Evolutionary conservation across 1,140 invertebrate species (phyloP), one percentile per base, ranked within the genome.

Genomic region (Gryllus bimaculatus): DNA sequence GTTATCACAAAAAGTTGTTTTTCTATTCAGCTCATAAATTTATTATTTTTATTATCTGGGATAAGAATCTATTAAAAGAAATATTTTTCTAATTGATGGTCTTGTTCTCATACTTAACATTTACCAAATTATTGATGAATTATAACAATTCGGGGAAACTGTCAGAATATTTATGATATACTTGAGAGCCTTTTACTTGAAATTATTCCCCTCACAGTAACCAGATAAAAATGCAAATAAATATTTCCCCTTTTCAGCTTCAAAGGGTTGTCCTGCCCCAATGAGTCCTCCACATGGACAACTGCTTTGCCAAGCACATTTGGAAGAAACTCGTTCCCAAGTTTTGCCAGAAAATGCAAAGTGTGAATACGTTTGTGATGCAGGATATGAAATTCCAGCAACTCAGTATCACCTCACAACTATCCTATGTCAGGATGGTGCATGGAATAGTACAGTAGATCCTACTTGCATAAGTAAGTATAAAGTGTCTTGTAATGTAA

Each of bases 361-460:
- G 10, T 80, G 79, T 39, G 48, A 49, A 15, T 80, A 80, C 21
- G 79, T 66, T n/a, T 80, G 79, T 47, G 79, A 80, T 26, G 18
- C n/a, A 47, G 79, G 79, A 13, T 80, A 73, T 47, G 20, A 20
- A n/a, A 73, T 80, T 8, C 75, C 79, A 48, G 26, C 18, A 18
- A 49, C 47, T 18, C 79, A 80, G 54, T 12, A 4, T 0, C 79
- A 80, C 18, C 74, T 80, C 8, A 7, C 47, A 3, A 75, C 76
- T 8, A 80, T 74, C 26, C 7, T 39, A 10, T 80, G 79, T 47
- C 18, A 20, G 1, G 39, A 26, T n/a, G 75, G 66, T 54, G 48
- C 54, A 18, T 80, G 79, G 79, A 80, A 80, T 26, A 80, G 74
- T 49, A 80, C 75, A 6, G 48, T 73, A 47, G 79, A 80, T 73